These are phyloP conservation scores for Naso thynnoides DNA, from an alignment of 2,797 vertebrate species.

Conservation along the genomic window DNA sequence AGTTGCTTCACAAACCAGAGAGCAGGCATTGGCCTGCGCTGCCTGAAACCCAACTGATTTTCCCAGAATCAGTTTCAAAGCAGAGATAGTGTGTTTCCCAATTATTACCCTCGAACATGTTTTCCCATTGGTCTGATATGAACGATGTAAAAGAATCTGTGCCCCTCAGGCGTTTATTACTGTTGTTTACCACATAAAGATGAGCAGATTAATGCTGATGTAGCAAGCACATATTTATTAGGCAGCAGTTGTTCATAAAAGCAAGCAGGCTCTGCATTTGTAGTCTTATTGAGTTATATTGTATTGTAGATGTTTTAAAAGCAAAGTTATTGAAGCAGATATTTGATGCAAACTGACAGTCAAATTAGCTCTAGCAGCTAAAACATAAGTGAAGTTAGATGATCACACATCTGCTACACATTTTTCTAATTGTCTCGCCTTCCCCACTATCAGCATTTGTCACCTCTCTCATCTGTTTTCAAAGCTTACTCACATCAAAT, in stretches of 20 bases:
- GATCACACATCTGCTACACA: not conserved
- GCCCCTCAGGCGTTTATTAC: conserved; percentile 54
- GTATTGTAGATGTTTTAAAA: conserved; percentile 41
- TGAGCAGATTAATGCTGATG: conserved; percentile 47
- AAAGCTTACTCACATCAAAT: no score
- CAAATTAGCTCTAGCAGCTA: not conserved
- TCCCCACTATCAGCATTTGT: not conserved
- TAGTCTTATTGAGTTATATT: conserved; percentile 19
- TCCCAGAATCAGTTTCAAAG: conserved; percentile 59
- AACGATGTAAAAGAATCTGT: conserved; percentile 52
- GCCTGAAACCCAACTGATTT: conserved; percentile 47
- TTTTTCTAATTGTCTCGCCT: not conserved
- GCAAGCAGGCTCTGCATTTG: conserved; percentile 27
- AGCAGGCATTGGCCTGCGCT: conserved; percentile 41
- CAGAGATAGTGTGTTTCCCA: conserved; percentile 51
- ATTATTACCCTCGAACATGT: conserved; percentile 58
- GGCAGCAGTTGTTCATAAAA: conserved; percentile 40
- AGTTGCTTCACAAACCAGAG: conserved; percentile 58
- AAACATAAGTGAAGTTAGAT: conserved; percentile 1
- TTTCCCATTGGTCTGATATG: conserved; percentile 58
- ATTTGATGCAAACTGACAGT: conserved; percentile 14
- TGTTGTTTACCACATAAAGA: conserved; percentile 43
- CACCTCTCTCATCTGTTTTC: not conserved
- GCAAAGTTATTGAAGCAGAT: conserved; percentile 7
- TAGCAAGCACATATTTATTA: conserved; percentile 45